phyloP scores from a whole-genome alignment of 1,140 invertebrate species.

The Papilio polyxenes region DNA sequence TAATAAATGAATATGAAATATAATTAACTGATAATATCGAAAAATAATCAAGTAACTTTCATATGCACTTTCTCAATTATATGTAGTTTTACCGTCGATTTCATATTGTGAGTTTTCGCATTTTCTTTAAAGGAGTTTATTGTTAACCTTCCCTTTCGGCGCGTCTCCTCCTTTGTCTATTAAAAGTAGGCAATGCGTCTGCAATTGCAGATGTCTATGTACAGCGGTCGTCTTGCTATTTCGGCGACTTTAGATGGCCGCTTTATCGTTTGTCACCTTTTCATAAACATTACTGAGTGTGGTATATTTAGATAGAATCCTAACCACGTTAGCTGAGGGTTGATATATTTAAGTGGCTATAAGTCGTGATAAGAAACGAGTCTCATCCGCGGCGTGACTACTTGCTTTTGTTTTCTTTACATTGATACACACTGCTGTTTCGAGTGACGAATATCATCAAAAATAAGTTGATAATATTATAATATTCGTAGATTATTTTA shows the following conservation, averaged over 20 bases:
- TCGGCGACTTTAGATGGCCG: too few species aligned
- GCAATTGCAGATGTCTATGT: too few species aligned
- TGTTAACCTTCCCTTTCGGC: too few species aligned
- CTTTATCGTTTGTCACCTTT: too few species aligned
- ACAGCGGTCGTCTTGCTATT: too few species aligned
- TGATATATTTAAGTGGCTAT: constrained; percentile 50
- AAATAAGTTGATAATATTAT: background rate
- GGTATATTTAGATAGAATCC: background rate
- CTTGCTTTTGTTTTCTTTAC: constrained; percentile 42
- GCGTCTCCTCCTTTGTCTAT: too few species aligned
- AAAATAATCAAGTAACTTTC: too few species aligned
- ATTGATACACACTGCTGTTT: constrained; percentile 40
- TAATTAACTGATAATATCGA: too few species aligned
- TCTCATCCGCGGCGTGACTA: constrained; percentile 45
- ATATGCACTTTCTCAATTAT: too few species aligned
- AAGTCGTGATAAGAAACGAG: constrained; percentile 59
- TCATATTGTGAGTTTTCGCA: background rate
- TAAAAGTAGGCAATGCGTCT: too few species aligned
- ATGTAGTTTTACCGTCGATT: too few species aligned
- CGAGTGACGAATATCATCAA: background rate
- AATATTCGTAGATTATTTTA: background rate
- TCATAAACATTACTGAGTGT: background rate
- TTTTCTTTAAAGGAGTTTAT: background rate
- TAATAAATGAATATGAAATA: too few species aligned
- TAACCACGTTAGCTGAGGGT: constrained; percentile 20